Evolutionary conservation across 2,888 invertebrate species (phyloP), one percentile per base, ranked within the genome.

Genomic region (Erynnis tages): DNA sequence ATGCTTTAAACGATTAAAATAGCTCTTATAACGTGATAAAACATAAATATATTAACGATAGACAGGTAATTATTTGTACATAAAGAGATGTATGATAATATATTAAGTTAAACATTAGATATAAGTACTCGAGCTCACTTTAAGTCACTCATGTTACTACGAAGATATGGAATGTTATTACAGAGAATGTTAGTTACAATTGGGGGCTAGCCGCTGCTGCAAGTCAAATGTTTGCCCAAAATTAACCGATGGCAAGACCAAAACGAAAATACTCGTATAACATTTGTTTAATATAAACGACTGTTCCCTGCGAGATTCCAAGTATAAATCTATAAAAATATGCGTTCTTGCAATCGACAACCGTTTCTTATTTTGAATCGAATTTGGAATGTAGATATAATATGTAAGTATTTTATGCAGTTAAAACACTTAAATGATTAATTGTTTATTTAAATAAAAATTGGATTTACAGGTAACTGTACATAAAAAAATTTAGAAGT

Each of bases 81-180:
- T 50, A 44, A 27, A 74, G 58, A 65, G 63, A 65, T 67, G 57
- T 64, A 60, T 60, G 60, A 59, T 45, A 61, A 59, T 55, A 62
- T 60, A 58, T 57, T 57, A 63, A 55, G 57, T 63, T 61, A 56
- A 46, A 57, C 55, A 56, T 60, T 54, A 62, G 50, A 54, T 70
- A 75, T 87, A 89, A 89, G 88, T 89, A 89, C 88, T 76, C 70
- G 78, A 81, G 84, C 83, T 82, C 82, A 83, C 82, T 84, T 87
- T 89, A 89, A 89, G 88, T 89, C 85, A 85, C 85, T 79, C 81
- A 71, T 72, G 69, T 73, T 68, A 73, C 68, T 74, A 67, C 50
- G 54, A 68, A 69, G 61, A 69, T 67, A 73, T 87, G 88, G 88
- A 88, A 87, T 88, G 88, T 85, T 79, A 73, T 78, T 73, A 78